Evolutionary conservation across 2,113 vertebrate genomes (phyloP), one percentile per base, ranked within the genome.

Genomic region (Semicossyphus pulcher): DNA sequence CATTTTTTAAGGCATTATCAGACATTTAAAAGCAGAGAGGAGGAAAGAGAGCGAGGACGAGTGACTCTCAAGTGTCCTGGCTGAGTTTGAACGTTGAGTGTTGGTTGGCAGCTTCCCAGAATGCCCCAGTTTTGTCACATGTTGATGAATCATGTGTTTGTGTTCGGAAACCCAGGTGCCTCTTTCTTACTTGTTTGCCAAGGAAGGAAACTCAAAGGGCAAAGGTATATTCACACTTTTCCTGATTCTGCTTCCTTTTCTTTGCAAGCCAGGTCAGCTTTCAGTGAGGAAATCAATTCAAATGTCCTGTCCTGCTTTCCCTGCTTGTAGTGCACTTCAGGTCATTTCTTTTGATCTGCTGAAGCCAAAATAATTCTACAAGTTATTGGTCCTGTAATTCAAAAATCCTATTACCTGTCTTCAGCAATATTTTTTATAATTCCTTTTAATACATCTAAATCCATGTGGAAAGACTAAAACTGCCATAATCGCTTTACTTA

Each of bases 391-490:
- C 58, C 48, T 72, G 49, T 0, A 57, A 34, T 21, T 44, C 25
- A 58, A 54, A 53, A 56, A 73, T 23, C 53, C 16, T 11, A 2
- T 63, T 60, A 57, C 68, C 21, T 59, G 42, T 20, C 14, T 32
- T 20, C n/a, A 10, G 11, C 60, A 62, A 32, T 1, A 3, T 25
- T 67, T 73, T 75, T 59, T 89, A 92, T 92, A 92, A 94, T 90
- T 93, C 84, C 83, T 41, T 61, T 42, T 68, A 37, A 63, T 41
- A 36, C 2, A 25, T 39, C 45, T 36, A 25, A 16, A 16, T 47
- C 31, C 25, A 63, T 5, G 66, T 20, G 7, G 16, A 18, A 28
- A 1, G 36, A n/a, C 2, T 15, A 5, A 14, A 48, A 28, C 23
- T 8, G 64, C 48, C 9, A 26, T 41, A 28, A 25, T 49, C 29